Evolutionary conservation across 2,113 vertebrate genomes (phyloP).

Genomic region (Periophthalmodon schlosseri): DNA sequence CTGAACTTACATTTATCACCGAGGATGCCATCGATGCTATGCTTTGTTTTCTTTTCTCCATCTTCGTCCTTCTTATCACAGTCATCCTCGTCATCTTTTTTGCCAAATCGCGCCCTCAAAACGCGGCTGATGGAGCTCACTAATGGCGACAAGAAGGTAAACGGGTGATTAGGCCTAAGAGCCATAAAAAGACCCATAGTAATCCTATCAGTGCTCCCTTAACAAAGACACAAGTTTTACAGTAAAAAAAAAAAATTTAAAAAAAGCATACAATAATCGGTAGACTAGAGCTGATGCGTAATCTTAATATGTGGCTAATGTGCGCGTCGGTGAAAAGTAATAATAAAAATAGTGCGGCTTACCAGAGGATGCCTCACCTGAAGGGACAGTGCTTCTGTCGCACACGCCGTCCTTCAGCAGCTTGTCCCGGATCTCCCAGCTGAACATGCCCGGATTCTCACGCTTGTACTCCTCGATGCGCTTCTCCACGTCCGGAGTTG

Average conservation of each 20-base stretch:
- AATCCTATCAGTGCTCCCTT: conserved; percentile 64
- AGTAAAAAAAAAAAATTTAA: conserved; percentile 53
- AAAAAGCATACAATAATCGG: conserved; percentile 47
- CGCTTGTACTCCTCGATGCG: conserved; percentile 98
- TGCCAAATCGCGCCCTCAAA: conserved; percentile 99
- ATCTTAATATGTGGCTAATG: conserved; percentile 50
- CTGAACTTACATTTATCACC: conserved; percentile 95
- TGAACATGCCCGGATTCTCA: conserved; percentile 98
- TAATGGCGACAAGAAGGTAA: conserved; percentile 80
- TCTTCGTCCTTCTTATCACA: conserved; percentile 98
- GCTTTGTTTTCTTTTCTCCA: conserved; percentile 98
- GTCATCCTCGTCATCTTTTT: conserved; percentile 96
- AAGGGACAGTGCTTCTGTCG: conserved; percentile 96
- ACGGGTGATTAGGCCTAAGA: conserved; percentile 72
- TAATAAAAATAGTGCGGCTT: conserved; percentile 77
- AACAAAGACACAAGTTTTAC: conserved; percentile 42
- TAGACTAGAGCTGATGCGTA: background rate
- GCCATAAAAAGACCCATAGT: conserved; percentile 67
- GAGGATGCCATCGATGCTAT: conserved; percentile 98
- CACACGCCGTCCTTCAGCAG: conserved; percentile 98
- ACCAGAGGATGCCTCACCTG: conserved; percentile 94
- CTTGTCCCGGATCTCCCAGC: conserved; percentile 98
- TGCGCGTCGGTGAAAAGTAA: conserved; percentile 64
- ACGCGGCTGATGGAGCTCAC: conserved; percentile 99
- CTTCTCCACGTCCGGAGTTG: conserved; percentile 98